phyloP scores from a whole-genome alignment of 64 coral and sea anemone species.

The Montipora cactus region DNA sequence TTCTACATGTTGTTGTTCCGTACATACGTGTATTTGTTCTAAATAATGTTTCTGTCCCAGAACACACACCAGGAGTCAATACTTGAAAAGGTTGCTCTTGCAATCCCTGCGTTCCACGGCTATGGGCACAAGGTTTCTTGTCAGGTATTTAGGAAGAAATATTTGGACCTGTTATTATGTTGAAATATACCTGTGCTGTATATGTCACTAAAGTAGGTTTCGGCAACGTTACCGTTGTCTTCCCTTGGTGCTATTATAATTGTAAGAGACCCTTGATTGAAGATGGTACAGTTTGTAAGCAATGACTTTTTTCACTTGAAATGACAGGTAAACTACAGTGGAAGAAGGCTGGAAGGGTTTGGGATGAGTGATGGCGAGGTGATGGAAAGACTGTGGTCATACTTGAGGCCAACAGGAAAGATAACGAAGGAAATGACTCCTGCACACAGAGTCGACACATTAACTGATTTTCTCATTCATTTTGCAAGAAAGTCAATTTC shows the following conservation, averaged over 20 bases:
- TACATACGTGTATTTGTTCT: neutral
- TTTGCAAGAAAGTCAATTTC: constrained; percentile 55
- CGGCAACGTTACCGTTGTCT: no score
- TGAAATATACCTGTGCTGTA: neutral
- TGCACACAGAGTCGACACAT: constrained; percentile 52
- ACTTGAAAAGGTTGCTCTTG: constrained; percentile 46
- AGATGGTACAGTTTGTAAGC: neutral
- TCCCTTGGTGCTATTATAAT: no score
- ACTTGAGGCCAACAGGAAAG: constrained; percentile 56
- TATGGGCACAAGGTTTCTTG: constrained; percentile 82
- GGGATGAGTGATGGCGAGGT: constrained; percentile 76
- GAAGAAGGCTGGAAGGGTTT: constrained; percentile 58
- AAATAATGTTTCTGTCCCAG: neutral
- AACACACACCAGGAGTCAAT: constrained; percentile 56
- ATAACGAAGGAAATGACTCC: constrained; percentile 70
- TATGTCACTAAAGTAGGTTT: neutral
- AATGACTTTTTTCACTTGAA: neutral
- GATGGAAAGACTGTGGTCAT: constrained; percentile 76
- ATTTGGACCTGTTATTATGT: neutral
- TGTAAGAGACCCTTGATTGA: no score
- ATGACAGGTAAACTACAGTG: constrained; percentile 45
- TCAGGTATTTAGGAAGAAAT: constrained; percentile 46
- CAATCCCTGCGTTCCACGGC: constrained; percentile 75
- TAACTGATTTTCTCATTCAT: constrained; percentile 70
- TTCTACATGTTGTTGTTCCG: neutral